phyloP scores from a whole-genome alignment of 2,113 vertebrate genomes.

The Daboia siamensis region DNA sequence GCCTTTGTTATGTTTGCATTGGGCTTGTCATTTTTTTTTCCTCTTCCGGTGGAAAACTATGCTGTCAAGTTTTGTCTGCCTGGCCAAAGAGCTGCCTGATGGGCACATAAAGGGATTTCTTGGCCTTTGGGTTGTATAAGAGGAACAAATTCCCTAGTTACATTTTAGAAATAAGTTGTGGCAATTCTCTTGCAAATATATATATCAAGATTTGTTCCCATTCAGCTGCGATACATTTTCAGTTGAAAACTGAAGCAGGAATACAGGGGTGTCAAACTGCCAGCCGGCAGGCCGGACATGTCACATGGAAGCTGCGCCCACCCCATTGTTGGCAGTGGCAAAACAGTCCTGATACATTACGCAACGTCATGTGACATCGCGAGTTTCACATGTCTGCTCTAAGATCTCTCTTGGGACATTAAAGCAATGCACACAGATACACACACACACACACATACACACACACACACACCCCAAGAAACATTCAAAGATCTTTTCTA shows the following conservation, averaged over 20 bases:
- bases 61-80: neutral
- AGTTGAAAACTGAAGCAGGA: neutral
- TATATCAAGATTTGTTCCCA: neutral
- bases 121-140: neutral
- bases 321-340: too few relatives aligned
- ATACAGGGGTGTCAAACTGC: too few relatives aligned
- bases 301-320: too few relatives aligned
- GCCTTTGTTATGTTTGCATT: neutral
- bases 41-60: neutral
- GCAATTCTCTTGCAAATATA: neutral
- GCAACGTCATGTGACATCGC: too few relatives aligned
- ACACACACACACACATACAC: accelerated
- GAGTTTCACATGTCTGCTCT: too few relatives aligned
- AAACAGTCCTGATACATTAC: too few relatives aligned
- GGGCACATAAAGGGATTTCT: neutral
- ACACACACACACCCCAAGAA: too few relatives aligned
- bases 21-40: neutral
- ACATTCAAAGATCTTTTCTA: neutral
- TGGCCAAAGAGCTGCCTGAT: neutral
- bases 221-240: neutral
- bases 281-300: too few relatives aligned
- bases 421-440: neutral
- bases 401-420: neutral
- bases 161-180: neutral
- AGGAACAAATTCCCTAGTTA: neutral